Evolutionary conservation across 1,140 invertebrate genomes (phyloP), one percentile per base, ranked within the genome.

Genomic region (Drosophila sulfurigaster): DNA sequence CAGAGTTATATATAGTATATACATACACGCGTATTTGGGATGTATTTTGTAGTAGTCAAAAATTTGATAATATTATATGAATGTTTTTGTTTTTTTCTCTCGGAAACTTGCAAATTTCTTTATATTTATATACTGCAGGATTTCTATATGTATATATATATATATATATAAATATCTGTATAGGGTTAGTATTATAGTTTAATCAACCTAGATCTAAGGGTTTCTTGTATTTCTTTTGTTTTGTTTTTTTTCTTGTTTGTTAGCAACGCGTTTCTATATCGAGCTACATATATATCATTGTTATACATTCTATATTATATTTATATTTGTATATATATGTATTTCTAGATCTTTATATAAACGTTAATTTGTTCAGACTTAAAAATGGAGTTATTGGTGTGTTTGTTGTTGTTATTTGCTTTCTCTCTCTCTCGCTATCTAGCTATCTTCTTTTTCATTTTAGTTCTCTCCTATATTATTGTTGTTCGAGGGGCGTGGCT

Each of bases 281-380:
- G 45, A 56, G 38, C 58, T 75, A 73, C 28, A 60, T 25, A 60
- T 25, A 60, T 57, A 57, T 60, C 38, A 62, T 56, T 20, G 3
- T 5, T 25, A 38, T 64, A 48, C 64, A 38, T 68, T 35, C 10
- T 60, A 63, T 62, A 49, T 38, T 54, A 25, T 70, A 43, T 58
- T 30, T 70, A 58, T 60, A 67, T 70, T 35, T 62, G 48, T 58
- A 59, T 69, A 35, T 66, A 51, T 58, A 43, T 73, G 20, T 30
- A 49, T 75, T 13, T 30, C 20, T 74, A 46, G 59, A 58, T 76
- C 43, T 64, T 51, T 73, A 65, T 83, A 86, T 81, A 86, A 80
- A 86, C 75, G 78, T 72, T 78, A 65, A 49, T 35, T 59, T 69
- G n/a, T 75, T 87, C 82, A 87, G 82, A 87, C 82, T 87, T 87